Evolutionary conservation across 2,888 invertebrate species (phyloP), one percentile per base, ranked within the genome.

Genomic region (Tetanocera ferruginea): DNA sequence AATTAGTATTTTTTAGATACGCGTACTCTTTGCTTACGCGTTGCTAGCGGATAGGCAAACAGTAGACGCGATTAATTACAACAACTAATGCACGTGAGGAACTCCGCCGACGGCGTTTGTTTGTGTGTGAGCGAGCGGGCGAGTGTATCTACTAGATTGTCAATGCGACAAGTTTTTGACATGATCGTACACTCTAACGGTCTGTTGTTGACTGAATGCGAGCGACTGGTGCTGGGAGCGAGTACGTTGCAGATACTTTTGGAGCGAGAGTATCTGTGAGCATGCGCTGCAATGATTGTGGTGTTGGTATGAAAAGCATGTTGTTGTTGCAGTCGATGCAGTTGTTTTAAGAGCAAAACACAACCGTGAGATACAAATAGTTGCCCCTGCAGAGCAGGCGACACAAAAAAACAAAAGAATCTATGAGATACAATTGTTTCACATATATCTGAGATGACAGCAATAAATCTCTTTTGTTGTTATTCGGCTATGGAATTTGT

Each of bases 171-270:
- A 31, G 25, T 55, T 31, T 82, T 84, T 81, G 80, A 83, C 87
- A 85, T 85, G 87, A 84, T 86, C 85, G 86, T 85, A 83, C 88
- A 83, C 85, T 84, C 80, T 87, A 88, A 87, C 87, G 88, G 87
- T 87, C 84, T 84, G 82, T 83, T 83, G 85, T 85, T 84, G 87
- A 87, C 86, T 87, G 85, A 86, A 81, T 62, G 14, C 37, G 25
- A 49, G 14, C 37, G 60, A 28, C 28, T 52, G 70, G 25, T 76
- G 75, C 73, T 60, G 64, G 31, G 60, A 55, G 79, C 77, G 79
- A 80, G 73, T 78, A 76, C 76, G 51, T 28, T 11, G 62, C 60
- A 28, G 25, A 19, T 28, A 23, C 23, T 3, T n/a, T 19, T 1
- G 34, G 8, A 3, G 64, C 14, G 23, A 5, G 52, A 28, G 75